Evolutionary conservation across 2,888 invertebrate species (phyloP), one percentile per base, ranked within the genome.

Genomic region (Tineola bisselliella): DNA sequence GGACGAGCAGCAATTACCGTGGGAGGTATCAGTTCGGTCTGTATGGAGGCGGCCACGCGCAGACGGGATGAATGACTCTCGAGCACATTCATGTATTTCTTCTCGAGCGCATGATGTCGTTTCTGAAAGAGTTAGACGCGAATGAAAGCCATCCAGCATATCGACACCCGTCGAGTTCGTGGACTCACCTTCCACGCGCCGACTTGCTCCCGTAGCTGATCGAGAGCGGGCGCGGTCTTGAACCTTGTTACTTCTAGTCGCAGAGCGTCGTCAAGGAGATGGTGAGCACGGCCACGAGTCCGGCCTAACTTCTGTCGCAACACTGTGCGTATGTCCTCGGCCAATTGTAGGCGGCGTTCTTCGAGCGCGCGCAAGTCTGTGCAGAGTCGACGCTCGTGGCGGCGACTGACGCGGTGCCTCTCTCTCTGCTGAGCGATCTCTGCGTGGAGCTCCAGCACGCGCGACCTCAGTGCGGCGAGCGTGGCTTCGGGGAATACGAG

Each of bases 341-440:
- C 89, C 4, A 93, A 70, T 8, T 81, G 79, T 1, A 80, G 77
- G 0, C 92, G 90, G 61, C 88, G 83, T 0, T 76, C 75, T 8
- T 89, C 84, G 93, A 94, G 94, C 58, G 89, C 88, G 56, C 88
- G 88, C 12, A 92, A 83, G 70, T 94, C 93, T 0, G 90, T 81
- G 72, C 90, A 90, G 90, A 94, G 92, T 64, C 92, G 89, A 60
- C 89, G 88, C 62, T 93, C 72, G 70, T 94, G 93, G 0, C 88
- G 87, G 63, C 90, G 89, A 70, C 92, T 92, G 48, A 90, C 86
- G 69, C 92, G 92, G 66, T 92, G 91, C 66, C 89, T 88, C 33
- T 87, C 78, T 63, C 86, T 88, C 66, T 92, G 91, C 38, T 89
- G 86, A 38, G 82, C 75, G 1, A 92, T 91, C 73, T 94, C 93